A percentile compares a stretch with the other conserved stretches of the same genome.
phyloP scores from a whole-genome alignment of 2,888 invertebrate species.

The Beris morrisii region DNA sequence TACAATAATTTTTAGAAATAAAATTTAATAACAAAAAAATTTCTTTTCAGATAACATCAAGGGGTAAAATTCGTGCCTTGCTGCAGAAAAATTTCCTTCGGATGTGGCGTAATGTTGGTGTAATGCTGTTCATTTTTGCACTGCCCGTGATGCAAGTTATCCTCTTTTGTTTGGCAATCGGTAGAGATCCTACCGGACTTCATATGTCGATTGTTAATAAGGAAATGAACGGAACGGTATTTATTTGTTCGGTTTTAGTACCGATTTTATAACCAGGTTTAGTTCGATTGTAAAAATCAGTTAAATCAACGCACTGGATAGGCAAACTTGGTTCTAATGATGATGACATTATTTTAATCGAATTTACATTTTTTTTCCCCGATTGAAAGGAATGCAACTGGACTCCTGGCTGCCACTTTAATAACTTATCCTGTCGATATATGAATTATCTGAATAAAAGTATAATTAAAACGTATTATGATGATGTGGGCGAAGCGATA shows the following conservation, averaged over 20 bases:
- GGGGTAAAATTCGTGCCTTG: slow-evolving; percentile 80
- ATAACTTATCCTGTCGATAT: slow-evolving; percentile 77
- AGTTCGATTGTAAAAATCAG: background rate
- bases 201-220: slow-evolving; percentile 77
- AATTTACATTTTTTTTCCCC: background rate
- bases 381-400: slow-evolving; percentile 27
- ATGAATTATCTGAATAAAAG: slow-evolving; percentile 74
- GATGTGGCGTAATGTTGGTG: slow-evolving; percentile 91
- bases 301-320: background rate
- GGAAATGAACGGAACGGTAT: slow-evolving; percentile 61
- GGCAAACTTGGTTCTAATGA: background rate
- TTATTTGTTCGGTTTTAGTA: slow-evolving; percentile 15
- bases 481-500: slow-evolving; percentile 67
- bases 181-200: slow-evolving; percentile 81
- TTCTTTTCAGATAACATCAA: slow-evolving; percentile 67
- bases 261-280: background rate
- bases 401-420: slow-evolving; percentile 66
- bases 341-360: background rate
- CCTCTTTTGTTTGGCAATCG: slow-evolving; percentile 89
- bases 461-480: slow-evolving; percentile 71
- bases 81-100: slow-evolving; percentile 86
- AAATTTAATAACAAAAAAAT: no score
- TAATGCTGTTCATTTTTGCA: slow-evolving; percentile 92
- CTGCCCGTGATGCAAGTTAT: slow-evolving; percentile 94
- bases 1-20: no score